Evolutionary conservation across 1,140 invertebrate species (phyloP).

Genomic region (Papilio glaucus): DNA sequence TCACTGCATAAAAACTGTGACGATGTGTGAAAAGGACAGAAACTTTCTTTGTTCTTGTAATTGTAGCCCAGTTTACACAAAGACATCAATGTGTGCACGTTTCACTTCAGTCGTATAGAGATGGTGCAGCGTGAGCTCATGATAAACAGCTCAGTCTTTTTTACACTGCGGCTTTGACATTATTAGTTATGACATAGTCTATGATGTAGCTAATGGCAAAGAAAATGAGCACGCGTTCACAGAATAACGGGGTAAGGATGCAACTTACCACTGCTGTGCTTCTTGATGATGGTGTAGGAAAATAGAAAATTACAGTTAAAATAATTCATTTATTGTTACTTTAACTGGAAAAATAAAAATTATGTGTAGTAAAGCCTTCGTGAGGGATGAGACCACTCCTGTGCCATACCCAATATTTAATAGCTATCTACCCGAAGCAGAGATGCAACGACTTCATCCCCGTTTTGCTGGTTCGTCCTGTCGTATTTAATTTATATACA

Average conservation of each 20-base stretch:
- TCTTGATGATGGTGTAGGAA: slow-evolving; percentile 9
- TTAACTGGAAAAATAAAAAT: not conserved
- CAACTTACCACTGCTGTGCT: not conserved
- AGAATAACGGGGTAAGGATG: not conserved
- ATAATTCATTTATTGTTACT: not conserved
- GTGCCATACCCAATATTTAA: not conserved
- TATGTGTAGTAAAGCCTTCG: not conserved
- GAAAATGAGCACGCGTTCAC: slow-evolving; percentile 9
- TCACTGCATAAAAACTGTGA: no score
- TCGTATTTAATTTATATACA: no score
- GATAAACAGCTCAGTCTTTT: slow-evolving; percentile 10
- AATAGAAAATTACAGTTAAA: not conserved
- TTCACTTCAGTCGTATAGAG: no score
- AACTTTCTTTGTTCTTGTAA: no score
- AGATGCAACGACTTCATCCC: no score
- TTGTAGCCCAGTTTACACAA: no score
- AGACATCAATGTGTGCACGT: no score
- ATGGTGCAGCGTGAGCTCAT: no score
- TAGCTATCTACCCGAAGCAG: no score
- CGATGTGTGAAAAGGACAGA: no score
- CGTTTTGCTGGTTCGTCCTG: no score
- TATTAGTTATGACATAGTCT: not conserved
- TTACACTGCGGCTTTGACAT: not conserved
- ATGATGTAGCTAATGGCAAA: not conserved
- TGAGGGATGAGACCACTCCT: not conserved